Evolutionary conservation across 2,797 vertebrate genomes (phyloP).

Genomic region (Erpetoichthys calabaricus): DNA sequence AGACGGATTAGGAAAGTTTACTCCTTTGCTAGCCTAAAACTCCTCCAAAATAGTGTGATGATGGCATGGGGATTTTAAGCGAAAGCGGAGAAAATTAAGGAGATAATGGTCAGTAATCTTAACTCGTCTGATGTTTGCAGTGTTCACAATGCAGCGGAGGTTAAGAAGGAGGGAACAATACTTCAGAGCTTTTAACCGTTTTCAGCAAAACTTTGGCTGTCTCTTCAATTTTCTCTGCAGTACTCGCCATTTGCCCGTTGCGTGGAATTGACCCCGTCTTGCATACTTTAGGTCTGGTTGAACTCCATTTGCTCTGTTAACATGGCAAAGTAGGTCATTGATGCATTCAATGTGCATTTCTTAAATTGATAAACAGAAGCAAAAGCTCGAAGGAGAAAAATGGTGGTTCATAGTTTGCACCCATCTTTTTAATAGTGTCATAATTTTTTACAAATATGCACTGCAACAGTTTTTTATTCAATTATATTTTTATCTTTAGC

Average conservation of each 20-base stretch:
- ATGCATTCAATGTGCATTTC: not conserved
- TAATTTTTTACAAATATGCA: too few species aligned
- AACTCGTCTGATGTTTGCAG: conserved; percentile 82
- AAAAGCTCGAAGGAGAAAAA: too few species aligned
- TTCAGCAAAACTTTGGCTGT: conserved; percentile 64
- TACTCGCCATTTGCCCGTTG: conserved; percentile 58
- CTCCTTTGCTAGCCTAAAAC: conserved; percentile 67
- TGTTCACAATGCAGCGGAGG: conserved; percentile 51
- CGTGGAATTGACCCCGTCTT: conserved; percentile 50
- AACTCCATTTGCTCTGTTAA: not conserved
- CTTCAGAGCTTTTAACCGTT: conserved; percentile 56
- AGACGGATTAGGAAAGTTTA: conserved; percentile 96
- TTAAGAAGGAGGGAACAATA: conserved; percentile 48
- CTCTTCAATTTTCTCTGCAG: conserved; percentile 73
- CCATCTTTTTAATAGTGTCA: too few species aligned
- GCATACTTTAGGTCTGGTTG: conserved; percentile 31
- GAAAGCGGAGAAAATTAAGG: conserved; percentile 84
- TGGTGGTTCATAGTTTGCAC: too few species aligned
- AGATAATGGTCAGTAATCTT: conserved; percentile 77
- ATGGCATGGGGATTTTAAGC: conserved; percentile 69
- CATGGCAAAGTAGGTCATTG: not conserved
- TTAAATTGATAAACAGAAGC: too few species aligned
- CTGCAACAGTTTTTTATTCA: too few species aligned
- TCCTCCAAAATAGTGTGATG: conserved; percentile 62
- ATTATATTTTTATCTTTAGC: conserved; percentile 5